phyloP scores from a whole-genome alignment of 2,113 vertebrate genomes.

The Cairina moschata region DNA sequence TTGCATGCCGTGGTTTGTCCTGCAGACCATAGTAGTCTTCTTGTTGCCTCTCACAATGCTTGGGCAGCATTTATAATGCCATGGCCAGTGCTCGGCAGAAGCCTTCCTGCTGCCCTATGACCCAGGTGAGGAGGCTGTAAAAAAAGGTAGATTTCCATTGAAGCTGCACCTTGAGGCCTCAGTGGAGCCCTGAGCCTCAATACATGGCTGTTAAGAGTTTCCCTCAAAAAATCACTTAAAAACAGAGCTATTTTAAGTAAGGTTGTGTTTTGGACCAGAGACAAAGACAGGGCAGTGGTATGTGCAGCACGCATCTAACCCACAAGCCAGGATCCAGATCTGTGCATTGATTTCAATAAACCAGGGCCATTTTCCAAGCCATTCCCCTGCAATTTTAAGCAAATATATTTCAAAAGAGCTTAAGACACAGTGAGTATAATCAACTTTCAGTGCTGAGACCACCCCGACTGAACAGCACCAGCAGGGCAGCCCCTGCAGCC shows the following conservation, averaged over 20 bases:
- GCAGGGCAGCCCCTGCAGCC: background rate
- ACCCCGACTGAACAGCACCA: fast-evolving
- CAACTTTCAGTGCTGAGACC: background rate
- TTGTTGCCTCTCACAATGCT: background rate
- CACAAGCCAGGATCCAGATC: background rate
- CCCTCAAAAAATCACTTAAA: background rate
- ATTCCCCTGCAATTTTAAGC: background rate
- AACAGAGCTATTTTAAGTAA: background rate
- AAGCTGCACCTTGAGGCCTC: background rate
- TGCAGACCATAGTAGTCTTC: background rate
- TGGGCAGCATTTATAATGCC: background rate
- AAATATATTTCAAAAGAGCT: background rate
- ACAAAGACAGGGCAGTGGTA: fast-evolving
- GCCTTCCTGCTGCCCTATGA: fast-evolving
- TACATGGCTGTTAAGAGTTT: fast-evolving
- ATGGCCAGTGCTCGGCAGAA: fast-evolving
- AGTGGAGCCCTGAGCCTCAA: fast-evolving
- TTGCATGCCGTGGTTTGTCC: background rate
- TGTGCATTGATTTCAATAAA: background rate
- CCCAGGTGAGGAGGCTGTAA: background rate
- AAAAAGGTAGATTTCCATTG: background rate
- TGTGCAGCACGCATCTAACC: fast-evolving
- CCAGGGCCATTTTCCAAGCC: background rate
- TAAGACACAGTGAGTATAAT: background rate
- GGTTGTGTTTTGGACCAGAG: background rate